Conservation (phyloP, 2,113 vertebrate genomes). For the Lontra canadensis region DNA sequence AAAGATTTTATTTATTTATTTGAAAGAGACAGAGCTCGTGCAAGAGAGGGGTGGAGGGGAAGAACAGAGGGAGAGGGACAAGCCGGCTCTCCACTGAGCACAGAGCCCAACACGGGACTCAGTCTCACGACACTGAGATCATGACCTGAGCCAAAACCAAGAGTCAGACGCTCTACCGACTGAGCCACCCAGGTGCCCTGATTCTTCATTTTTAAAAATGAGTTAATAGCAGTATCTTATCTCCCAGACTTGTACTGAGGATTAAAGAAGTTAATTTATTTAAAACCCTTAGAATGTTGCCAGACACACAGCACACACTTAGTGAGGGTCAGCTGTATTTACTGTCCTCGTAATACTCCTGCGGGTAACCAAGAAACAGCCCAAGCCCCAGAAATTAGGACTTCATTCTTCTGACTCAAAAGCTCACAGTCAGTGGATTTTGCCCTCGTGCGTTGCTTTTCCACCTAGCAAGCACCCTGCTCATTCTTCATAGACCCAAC, state of each 20-base stretch:
- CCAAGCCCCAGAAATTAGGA: not conserved
- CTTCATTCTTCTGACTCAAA: not conserved
- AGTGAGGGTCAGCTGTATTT: not conserved
- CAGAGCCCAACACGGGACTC: not conserved
- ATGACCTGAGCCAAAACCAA: not conserved
- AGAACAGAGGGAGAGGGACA: not conserved
- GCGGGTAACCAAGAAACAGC: not conserved
- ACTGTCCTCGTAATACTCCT: not conserved
- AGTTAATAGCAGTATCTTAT: not conserved
- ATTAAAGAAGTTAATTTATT: not conserved
- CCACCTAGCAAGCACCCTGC: not conserved
- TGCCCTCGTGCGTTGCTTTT: not conserved
- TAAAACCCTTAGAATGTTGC: not conserved
- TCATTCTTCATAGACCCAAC: not conserved
- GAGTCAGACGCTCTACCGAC: not conserved
- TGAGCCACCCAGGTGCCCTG: not conserved
- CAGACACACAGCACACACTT: not conserved
- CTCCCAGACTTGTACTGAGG: not conserved
- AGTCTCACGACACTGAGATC: not conserved
- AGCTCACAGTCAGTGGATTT: not conserved
- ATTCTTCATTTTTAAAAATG: not conserved
- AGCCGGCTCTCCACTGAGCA: not conserved
- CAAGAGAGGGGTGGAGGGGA: not conserved
- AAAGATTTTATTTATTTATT: not conserved
- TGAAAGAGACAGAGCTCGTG: not conserved